These are phyloP conservation scores for Cyclophora punctaria DNA, from an alignment of 2,888 invertebrate genomes.

Conservation along the genomic window DNA sequence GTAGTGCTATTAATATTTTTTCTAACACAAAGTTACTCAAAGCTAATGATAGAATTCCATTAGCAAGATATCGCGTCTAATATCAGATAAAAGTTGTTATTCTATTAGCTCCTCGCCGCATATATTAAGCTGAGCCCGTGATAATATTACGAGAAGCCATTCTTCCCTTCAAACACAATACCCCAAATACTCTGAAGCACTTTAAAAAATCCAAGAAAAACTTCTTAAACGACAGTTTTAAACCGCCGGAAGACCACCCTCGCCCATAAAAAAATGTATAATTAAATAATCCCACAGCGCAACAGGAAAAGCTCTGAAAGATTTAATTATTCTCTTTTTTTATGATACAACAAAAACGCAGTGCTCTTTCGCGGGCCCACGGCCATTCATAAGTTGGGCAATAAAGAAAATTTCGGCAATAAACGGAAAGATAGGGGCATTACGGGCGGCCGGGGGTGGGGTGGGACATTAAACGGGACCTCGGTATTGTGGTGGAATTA, in stretches of 20 bases:
- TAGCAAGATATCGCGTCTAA: background rate
- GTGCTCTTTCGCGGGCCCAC: conserved; percentile 12
- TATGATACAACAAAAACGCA: conserved; percentile 23
- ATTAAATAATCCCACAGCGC: conserved; percentile 27
- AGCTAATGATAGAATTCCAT: too few species aligned
- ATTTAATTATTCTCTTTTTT: conserved; percentile 38
- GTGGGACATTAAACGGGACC: conserved; percentile 34
- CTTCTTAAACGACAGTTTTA: conserved; percentile 23
- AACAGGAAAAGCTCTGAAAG: conserved; percentile 23
- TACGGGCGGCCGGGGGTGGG: conserved; percentile 21
- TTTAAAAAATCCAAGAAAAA: conserved; percentile 15
- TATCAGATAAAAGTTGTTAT: conserved; percentile 3
- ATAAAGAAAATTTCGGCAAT: conserved; percentile 49
- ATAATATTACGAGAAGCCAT: conserved; percentile 13
- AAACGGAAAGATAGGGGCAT: conserved; percentile 36
- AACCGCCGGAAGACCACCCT: conserved; percentile 18
- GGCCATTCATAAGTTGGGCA: conserved; percentile 42
- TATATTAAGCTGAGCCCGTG: conserved; percentile 12
- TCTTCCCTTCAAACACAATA: conserved; percentile 10
- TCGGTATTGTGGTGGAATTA: conserved; percentile 41
- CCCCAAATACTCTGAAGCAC: conserved; percentile 12
- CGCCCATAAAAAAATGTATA: conserved; percentile 20
- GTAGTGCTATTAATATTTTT: too few species aligned
- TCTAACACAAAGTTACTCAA: background rate
- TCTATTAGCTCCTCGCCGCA: conserved; percentile 4